These are phyloP conservation scores for Trididemnum miniatum DNA, from an alignment of 23 tunicate genomes.

Conservation along the genomic window DNA sequence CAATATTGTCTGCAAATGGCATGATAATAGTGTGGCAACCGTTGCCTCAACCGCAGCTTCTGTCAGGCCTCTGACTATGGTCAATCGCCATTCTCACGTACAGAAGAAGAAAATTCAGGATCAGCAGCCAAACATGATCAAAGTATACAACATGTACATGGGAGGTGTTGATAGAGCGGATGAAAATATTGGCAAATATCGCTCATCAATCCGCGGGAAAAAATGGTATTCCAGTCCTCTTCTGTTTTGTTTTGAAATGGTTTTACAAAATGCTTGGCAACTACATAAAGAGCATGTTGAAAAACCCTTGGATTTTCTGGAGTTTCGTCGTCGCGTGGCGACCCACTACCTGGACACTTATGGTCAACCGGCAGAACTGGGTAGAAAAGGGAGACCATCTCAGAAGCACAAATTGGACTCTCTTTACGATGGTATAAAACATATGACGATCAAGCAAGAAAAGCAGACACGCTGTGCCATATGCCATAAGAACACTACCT, in stretches of 20 bases:
- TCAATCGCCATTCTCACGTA: slow-evolving; percentile 3
- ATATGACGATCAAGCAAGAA: background rate
- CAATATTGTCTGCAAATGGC: slow-evolving; percentile 10
- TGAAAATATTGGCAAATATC: background rate
- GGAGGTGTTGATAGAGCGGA: slow-evolving; percentile 22
- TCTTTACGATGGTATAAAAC: too few species aligned
- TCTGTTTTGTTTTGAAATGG: background rate
- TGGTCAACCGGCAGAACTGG: background rate
- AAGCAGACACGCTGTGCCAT: background rate
- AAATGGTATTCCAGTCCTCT: background rate
- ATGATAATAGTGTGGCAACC: slow-evolving; percentile 21
- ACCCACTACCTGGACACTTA: background rate
- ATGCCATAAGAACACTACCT: too few species aligned
- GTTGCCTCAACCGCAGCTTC: slow-evolving; percentile 6
- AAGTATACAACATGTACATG: slow-evolving; percentile 3
- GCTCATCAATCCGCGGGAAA: background rate
- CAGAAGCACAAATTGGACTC: background rate
- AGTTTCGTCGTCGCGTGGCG: background rate
- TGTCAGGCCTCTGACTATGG: too few species aligned
- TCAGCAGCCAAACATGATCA: slow-evolving; percentile 17
- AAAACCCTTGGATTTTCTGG: background rate
- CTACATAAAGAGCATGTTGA: too few species aligned
- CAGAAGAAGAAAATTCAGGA: background rate
- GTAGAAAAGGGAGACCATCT: background rate
- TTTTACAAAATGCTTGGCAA: too few species aligned